Evolutionary conservation across 2,797 vertebrate species (phyloP).

Genomic region (Nannoperca australis): DNA sequence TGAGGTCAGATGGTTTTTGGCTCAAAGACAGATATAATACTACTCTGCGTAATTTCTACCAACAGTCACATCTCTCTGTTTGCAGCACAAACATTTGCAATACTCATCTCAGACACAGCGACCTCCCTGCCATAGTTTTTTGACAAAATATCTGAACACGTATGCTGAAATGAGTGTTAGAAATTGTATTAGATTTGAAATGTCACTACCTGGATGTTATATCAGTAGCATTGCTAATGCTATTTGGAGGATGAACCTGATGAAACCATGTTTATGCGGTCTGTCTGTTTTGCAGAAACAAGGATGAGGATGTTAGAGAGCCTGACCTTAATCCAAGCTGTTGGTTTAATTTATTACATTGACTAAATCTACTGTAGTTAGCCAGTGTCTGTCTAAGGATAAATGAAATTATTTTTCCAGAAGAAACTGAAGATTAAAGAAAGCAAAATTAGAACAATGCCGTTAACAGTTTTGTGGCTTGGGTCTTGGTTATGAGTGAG

Average conservation of each 20-base stretch:
- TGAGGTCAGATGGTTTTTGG: constrained; percentile 17
- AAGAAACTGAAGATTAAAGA: background rate
- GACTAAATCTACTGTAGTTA: background rate
- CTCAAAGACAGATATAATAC: background rate
- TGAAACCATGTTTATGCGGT: background rate
- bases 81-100: background rate
- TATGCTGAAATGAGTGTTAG: background rate
- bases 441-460: background rate
- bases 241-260: background rate
- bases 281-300: background rate
- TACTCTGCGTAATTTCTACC: background rate
- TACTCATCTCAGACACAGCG: background rate
- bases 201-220: background rate
- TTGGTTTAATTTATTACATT: constrained; percentile 6
- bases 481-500: background rate
- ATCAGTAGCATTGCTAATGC: background rate
- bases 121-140: background rate
- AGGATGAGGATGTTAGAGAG: constrained; percentile 1
- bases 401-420: background rate
- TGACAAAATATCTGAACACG: background rate
- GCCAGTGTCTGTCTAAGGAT: background rate
- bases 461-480: background rate
- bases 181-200: constrained; percentile 11
- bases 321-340: background rate
- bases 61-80: background rate